phyloP scores from a whole-genome alignment of 2,113 vertebrate species.

The Cercocebus atys region DNA sequence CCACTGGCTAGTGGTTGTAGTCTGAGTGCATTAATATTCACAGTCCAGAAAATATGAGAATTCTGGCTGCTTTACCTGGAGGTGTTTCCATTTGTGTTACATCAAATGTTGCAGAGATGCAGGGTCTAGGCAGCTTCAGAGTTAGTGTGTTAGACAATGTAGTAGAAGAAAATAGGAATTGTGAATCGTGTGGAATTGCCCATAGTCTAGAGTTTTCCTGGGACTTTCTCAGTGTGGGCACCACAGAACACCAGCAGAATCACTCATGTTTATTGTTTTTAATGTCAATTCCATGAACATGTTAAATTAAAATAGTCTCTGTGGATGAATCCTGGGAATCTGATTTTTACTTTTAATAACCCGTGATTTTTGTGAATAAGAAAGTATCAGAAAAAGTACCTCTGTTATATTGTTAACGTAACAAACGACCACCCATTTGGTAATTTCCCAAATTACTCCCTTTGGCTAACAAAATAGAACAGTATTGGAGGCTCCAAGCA shows the following conservation, averaged over 20 bases:
- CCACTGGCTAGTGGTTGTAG: background rate
- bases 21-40: background rate
- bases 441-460: background rate
- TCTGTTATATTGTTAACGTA: background rate
- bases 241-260: background rate
- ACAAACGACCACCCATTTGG: background rate
- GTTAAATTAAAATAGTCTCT: conserved; percentile 8
- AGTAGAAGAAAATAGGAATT: background rate
- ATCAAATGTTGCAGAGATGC: background rate
- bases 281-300: background rate
- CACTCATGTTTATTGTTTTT: background rate
- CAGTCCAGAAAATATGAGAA: background rate
- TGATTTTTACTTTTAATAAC: conserved; percentile 14
- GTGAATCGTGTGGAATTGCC: background rate
- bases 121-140: background rate
- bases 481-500: background rate
- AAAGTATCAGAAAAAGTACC: background rate
- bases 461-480: background rate
- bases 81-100: background rate
- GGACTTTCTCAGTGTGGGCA: background rate
- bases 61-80: background rate
- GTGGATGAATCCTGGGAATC: background rate
- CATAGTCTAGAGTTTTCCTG: background rate
- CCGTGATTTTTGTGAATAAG: background rate
- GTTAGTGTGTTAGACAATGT: too few relatives aligned